Evolutionary conservation across 2,888 invertebrate species (phyloP), one percentile per base, ranked within the genome.

Genomic region (Melieria picta): DNA sequence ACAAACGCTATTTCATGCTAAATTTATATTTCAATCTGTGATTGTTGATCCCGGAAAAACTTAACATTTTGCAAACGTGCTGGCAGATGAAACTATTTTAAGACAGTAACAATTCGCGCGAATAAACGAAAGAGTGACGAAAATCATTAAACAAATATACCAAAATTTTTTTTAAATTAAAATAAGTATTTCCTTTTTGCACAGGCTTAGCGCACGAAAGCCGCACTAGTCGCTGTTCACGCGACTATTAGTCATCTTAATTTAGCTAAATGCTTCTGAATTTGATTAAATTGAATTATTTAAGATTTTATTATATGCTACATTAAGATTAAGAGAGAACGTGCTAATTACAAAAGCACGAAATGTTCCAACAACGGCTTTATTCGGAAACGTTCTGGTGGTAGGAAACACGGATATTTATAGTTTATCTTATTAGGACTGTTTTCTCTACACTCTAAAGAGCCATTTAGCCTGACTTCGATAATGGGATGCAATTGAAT

Each of bases 1-100:
- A 80, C 78, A 82, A 78, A 80, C 79, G 80, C 81, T 81, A 84
- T 85, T 85, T 84, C 85, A 85, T 85, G 85, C 81, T 82, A 84
- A 83, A 85, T 85, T 85, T 85, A 80, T 80, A 82, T 82, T 66
- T 80, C 81, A 80, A 82, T 83, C 81, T 82, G 80, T 79, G 79
- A 77, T 79, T 78, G 79, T 74, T 79, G 79, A 80, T 79, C 78
- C 78, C 78, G 79, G 79, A 69, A 69, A 70, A 76, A 75, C 76
- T 77, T 77, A 77, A 79, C 78, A 79, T 78, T 76, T 13, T 65
- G 52, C 65, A 58, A n/a, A 46, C 45, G 13, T 16, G 30, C 30
- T 30, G 30, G 30, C 2, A 1, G 30, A 30, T 1, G 30, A 30
- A 30, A 30, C 30, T 30, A 30, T 30, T 30, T 30, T 30, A 30